These are phyloP conservation scores for Mizuhopecten yessoensis DNA, from an alignment of 1,140 invertebrate species.

Conservation along the genomic window DNA sequence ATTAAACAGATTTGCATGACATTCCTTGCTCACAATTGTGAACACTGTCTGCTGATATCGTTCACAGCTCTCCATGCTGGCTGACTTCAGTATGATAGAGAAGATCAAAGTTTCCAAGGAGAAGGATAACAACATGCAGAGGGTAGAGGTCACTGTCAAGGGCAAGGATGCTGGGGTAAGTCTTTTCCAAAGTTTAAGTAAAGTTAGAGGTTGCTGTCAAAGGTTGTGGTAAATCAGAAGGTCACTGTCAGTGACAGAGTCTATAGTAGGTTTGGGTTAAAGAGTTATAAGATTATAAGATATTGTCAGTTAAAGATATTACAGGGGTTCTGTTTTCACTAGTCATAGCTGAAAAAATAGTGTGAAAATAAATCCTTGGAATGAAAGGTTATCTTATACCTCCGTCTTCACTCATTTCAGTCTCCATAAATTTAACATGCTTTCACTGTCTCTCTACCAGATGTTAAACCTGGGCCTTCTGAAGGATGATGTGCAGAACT, in stretches of 20 bases:
- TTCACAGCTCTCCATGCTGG: constrained; percentile 84
- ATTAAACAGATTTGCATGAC: too few species aligned
- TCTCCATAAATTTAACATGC: not conserved
- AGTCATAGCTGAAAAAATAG: not conserved
- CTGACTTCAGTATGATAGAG: constrained; percentile 91
- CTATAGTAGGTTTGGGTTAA: not conserved
- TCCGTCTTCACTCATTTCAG: not conserved
- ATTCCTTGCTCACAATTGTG: too few species aligned
- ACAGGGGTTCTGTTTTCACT: not conserved
- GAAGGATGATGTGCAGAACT: constrained; percentile 92
- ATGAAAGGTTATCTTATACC: not conserved
- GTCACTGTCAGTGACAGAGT: not conserved
- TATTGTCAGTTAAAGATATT: too few species aligned
- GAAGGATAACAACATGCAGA: constrained; percentile 87
- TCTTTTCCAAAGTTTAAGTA: not conserved
- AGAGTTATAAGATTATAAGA: too few species aligned
- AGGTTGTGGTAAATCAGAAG: too few species aligned
- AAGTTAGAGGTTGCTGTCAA: not conserved
- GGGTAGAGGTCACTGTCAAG: constrained; percentile 83
- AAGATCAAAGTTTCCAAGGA: constrained; percentile 89
- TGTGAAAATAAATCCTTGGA: not conserved
- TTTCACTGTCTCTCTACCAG: constrained; percentile 46
- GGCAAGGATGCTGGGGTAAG: constrained; percentile 75
- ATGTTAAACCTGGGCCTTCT: constrained; percentile 85
- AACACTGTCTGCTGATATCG: too few species aligned